phyloP scores from a whole-genome alignment of 2,797 vertebrate species.

The Nyctibius grandis region DNA sequence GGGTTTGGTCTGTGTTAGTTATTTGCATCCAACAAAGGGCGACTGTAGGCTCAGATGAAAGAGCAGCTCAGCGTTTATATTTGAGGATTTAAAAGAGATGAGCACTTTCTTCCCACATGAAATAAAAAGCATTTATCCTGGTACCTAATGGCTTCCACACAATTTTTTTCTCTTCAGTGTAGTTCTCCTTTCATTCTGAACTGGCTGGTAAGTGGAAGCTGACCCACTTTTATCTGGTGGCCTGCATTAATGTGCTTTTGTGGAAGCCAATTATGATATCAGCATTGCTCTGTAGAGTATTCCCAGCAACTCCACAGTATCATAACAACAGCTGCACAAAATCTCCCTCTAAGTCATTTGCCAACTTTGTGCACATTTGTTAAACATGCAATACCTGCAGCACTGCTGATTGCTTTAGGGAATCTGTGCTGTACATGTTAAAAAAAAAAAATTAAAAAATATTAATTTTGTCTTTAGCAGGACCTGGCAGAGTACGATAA shows the following conservation, averaged over 20 bases:
- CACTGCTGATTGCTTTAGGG: background rate
- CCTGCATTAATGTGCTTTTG: conserved; percentile 35
- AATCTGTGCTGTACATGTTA: background rate
- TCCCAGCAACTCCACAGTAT: background rate
- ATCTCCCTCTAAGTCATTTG: background rate
- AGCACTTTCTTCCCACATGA: conserved; percentile 7
- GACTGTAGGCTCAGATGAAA: conserved; percentile 29
- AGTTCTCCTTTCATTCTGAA: background rate
- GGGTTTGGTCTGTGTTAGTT: conserved; percentile 19
- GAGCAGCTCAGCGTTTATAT: conserved; percentile 16
- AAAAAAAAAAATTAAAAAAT: background rate
- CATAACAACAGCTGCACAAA: conserved; percentile 30
- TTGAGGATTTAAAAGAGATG: conserved; percentile 23
- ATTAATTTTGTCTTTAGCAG: background rate
- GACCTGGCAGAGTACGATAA: background rate
- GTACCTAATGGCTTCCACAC: conserved; percentile 5
- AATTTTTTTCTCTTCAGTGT: background rate
- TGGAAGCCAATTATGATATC: conserved; percentile 39
- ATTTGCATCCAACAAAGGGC: conserved; percentile 33
- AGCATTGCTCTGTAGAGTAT: background rate
- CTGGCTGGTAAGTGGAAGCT: conserved; percentile 34
- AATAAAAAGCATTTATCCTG: conserved; percentile 30
- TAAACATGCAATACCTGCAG: background rate
- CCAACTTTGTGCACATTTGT: background rate
- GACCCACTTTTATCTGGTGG: conserved; percentile 42